Evolutionary conservation across 2,888 invertebrate species (phyloP).

Genomic region (Melanostoma mellinum): DNA sequence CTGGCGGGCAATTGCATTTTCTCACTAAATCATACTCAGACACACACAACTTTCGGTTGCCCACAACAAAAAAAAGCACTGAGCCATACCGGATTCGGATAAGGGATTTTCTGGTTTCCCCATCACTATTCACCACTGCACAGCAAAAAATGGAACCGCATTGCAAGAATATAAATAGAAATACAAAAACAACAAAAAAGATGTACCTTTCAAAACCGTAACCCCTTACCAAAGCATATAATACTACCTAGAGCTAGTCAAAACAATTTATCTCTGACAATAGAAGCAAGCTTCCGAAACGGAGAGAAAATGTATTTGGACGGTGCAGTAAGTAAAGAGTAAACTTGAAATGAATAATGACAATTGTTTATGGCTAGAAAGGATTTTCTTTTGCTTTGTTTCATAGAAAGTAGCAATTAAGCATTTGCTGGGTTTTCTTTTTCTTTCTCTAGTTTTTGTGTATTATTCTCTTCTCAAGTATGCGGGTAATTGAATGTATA

Average conservation of each 20-base stretch:
- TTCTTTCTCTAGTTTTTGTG: too few relatives aligned
- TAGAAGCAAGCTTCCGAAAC: conserved; percentile 37
- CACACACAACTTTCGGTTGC: too few relatives aligned
- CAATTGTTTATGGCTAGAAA: conserved; percentile 19
- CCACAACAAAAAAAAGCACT: too few relatives aligned
- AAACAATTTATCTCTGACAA: conserved; percentile 42
- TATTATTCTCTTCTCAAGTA: neutral
- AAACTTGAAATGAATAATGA: conserved; percentile 23
- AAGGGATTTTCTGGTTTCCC: too few relatives aligned
- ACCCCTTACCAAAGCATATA: neutral
- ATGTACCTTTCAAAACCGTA: conserved; percentile 6
- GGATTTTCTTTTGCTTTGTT: neutral
- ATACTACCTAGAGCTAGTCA: neutral
- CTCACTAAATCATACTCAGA: too few relatives aligned
- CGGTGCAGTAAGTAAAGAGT: neutral
- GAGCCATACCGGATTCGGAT: too few relatives aligned
- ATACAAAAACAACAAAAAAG: neutral
- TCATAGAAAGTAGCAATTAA: conserved; percentile 29
- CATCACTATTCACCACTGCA: neutral
- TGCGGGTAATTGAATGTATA: conserved; percentile 18
- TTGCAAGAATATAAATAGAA: neutral
- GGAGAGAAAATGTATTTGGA: conserved; percentile 9
- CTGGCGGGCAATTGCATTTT: too few relatives aligned
- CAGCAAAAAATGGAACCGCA: neutral
- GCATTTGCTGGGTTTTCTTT: neutral